Base-by-base conservation (phyloP, 53 echinoderm and acorn worm species). In the Echinarachnius parma region DNA sequence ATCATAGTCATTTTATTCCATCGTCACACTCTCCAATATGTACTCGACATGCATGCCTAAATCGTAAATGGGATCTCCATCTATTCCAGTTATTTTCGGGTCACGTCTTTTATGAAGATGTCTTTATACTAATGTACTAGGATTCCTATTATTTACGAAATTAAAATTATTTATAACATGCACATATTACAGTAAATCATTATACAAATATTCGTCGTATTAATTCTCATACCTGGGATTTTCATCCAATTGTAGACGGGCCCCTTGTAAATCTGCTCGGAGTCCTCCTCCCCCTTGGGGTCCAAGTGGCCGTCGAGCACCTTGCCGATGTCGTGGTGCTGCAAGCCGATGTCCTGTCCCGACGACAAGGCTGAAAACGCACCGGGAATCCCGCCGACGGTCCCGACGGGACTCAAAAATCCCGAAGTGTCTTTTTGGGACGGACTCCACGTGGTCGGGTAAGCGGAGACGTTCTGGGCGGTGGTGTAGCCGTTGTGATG, bases 141-240 rank as follows among this genome's bases (percentile, higher is more conserved):
- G n/a, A n/a, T n/a, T n/a, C n/a, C n/a, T n/a, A n/a, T n/a, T n/a
- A n/a, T n/a, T n/a, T n/a, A n/a, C n/a, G n/a, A n/a, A n/a, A n/a
- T n/a, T n/a, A n/a, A n/a, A n/a, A n/a, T n/a, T n/a, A n/a, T n/a
- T n/a, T n/a, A n/a, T n/a, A n/a, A n/a, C n/a, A n/a, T n/a, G n/a
- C n/a, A n/a, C n/a, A n/a, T n/a, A n/a, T n/a, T n/a, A n/a, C n/a
- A n/a, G n/a, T n/a, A n/a, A n/a, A n/a, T n/a, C n/a, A n/a, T n/a
- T n/a, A n/a, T n/a, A n/a, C n/a, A n/a, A n/a, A n/a, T n/a, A n/a
- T n/a, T n/a, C n/a, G n/a, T n/a, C n/a, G n/a, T n/a, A n/a, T n/a
- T n/a, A n/a, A n/a, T n/a, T n/a, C n/a, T n/a, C n/a, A n/a, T n/a
- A 95, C 96, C 96, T 84, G 96, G 96, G 22, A 95, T 89, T 85